Conservation (phyloP, 2,888 invertebrate genomes). For the Xiphydria camelus region DNA sequence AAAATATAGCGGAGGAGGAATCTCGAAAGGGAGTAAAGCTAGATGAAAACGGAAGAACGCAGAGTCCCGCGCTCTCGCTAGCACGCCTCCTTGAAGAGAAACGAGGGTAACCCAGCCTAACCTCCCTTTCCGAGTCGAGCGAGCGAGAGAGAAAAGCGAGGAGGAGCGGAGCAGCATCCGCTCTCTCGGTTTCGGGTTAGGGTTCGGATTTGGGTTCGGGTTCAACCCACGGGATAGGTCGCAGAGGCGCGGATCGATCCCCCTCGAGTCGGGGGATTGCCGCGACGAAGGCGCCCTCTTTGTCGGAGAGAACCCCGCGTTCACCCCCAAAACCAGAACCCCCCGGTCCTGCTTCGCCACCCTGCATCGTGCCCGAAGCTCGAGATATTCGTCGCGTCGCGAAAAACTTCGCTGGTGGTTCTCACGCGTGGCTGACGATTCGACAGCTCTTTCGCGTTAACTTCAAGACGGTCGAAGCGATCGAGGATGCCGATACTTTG, state of each 20-base stretch:
- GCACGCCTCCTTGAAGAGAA: background rate
- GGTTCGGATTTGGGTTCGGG: constrained; percentile 34
- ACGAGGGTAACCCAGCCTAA: constrained; percentile 2
- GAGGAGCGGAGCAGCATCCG: too few species aligned
- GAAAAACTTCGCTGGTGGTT: constrained; percentile 2
- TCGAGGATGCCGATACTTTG: background rate
- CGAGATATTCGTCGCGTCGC: constrained; percentile 9
- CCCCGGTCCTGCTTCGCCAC: constrained; percentile 11
- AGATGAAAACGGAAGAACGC: background rate
- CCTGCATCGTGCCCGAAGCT: constrained; percentile 5
- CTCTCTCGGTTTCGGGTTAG: constrained; percentile 5
- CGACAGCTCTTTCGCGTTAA: background rate
- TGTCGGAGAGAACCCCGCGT: constrained; percentile 21
- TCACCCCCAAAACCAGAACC: constrained; percentile 14
- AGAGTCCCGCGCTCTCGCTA: background rate
- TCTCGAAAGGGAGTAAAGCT: background rate
- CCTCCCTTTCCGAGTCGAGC: constrained; percentile 1
- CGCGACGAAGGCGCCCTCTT: constrained; percentile 31
- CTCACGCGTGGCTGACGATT: constrained; percentile 5
- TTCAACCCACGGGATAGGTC: constrained; percentile 34
- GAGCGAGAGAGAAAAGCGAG: too few species aligned
- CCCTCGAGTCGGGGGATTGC: constrained; percentile 35
- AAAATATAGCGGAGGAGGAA: too few species aligned
- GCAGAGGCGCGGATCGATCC: constrained; percentile 44
- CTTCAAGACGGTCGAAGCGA: background rate